Conservation (phyloP, 1,140 invertebrate species). For the Mya arenaria region DNA sequence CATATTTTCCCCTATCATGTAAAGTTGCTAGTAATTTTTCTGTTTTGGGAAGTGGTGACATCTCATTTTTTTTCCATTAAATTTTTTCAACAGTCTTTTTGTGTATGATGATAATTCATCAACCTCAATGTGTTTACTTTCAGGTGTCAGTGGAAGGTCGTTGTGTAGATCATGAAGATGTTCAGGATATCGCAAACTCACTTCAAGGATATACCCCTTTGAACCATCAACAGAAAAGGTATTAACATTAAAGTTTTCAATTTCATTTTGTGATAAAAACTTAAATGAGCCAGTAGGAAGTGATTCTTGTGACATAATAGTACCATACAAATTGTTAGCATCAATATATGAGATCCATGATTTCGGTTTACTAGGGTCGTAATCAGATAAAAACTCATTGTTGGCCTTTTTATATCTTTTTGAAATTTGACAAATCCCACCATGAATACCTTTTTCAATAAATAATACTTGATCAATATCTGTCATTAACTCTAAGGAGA, state of each 20-base stretch:
- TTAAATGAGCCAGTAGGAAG: slow-evolving; percentile 63
- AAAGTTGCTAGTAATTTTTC: slow-evolving; percentile 50
- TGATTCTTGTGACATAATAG: slow-evolving; percentile 60
- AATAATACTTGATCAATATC: slow-evolving; percentile 54
- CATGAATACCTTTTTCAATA: slow-evolving; percentile 47
- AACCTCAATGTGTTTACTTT: slow-evolving; percentile 61
- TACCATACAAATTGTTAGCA: slow-evolving; percentile 72
- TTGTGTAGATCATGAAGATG: slow-evolving; percentile 83
- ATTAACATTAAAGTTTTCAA: slow-evolving; percentile 75
- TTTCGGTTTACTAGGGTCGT: neutral
- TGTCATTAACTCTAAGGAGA: slow-evolving; percentile 40
- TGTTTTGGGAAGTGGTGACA: slow-evolving; percentile 32
- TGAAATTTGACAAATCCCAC: slow-evolving; percentile 42
- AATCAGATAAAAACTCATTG: slow-evolving; percentile 41
- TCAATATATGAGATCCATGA: slow-evolving; percentile 44
- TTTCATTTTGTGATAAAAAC: slow-evolving; percentile 47
- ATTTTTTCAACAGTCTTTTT: slow-evolving; percentile 49
- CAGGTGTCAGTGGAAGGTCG: slow-evolving; percentile 82
- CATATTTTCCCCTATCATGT: slow-evolving; percentile 47
- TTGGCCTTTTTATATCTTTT: slow-evolving; percentile 54
- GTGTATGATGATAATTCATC: slow-evolving; percentile 48
- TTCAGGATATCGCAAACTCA: slow-evolving; percentile 76
- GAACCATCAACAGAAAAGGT: slow-evolving; percentile 76
- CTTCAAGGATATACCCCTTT: slow-evolving; percentile 83
- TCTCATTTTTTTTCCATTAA: slow-evolving; percentile 7